Percentiles rank a stretch among this genome's conserved stretches.
Evolutionary conservation across 2,797 vertebrate species (phyloP).

Genomic region (Gadopsis marmoratus): DNA sequence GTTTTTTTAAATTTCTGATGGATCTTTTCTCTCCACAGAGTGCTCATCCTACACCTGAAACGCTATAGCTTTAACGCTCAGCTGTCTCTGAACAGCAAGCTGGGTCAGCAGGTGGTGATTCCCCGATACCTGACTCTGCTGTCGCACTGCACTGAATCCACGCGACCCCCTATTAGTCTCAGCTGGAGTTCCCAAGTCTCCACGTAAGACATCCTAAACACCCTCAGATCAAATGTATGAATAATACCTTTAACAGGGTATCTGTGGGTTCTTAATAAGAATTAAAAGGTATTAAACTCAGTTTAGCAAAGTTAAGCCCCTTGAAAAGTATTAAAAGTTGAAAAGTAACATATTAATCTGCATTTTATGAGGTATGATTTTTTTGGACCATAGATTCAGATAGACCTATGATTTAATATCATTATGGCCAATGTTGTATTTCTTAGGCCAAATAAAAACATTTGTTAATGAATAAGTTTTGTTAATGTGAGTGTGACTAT

Average conservation of each 20-base stretch:
- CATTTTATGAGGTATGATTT: too few relatives aligned
- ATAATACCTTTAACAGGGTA: not conserved
- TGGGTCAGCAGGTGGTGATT: slow-evolving; percentile 97
- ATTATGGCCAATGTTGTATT: too few relatives aligned
- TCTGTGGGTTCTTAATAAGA: too few relatives aligned
- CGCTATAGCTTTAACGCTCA: slow-evolving; percentile 97
- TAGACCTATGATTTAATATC: too few relatives aligned
- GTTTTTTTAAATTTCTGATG: not conserved
- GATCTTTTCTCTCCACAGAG: slow-evolving; percentile 77
- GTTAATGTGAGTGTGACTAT: too few relatives aligned
- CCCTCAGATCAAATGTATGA: not conserved
- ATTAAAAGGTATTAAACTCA: too few relatives aligned
- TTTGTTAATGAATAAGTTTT: too few relatives aligned
- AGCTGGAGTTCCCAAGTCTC: slow-evolving; percentile 89
- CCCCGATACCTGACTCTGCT: slow-evolving; percentile 94
- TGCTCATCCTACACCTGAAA: slow-evolving; percentile 98
- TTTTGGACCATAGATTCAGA: too few relatives aligned
- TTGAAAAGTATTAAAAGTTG: too few relatives aligned
- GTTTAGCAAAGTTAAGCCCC: too few relatives aligned
- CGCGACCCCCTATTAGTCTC: slow-evolving; percentile 89
- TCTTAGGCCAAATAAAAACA: too few relatives aligned
- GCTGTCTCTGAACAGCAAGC: slow-evolving; percentile 96
- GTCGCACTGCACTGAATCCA: slow-evolving; percentile 94
- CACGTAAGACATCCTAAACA: slow-evolving; percentile 82
- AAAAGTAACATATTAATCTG: too few relatives aligned